Evolutionary conservation across 2,888 invertebrate species (phyloP), one percentile per base, ranked within the genome.

Genomic region (Drepana falcataria): DNA sequence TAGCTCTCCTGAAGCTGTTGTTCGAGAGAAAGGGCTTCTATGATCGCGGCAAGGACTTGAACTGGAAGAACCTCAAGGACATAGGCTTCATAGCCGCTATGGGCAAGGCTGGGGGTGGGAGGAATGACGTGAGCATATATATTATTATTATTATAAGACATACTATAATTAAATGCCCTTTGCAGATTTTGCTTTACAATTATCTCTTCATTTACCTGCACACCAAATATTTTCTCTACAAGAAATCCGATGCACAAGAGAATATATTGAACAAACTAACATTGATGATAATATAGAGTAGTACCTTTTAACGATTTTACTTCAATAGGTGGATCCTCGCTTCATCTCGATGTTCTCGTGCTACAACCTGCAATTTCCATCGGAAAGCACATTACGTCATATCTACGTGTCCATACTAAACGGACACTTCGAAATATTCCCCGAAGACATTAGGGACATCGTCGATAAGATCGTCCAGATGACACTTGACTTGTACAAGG

Each of bases 261-360:
- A 21, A 21, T 21, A 21, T 21, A 21, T 21, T 21, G 21, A 21
- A 21, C 21, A 21, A 21, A 21, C 21, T 21, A 21, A 21, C 21
- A 21, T 21, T 21, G 1, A 21, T 21, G 21, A 21, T 21, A 21
- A 21, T 21, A 21, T 21, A 21, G 21, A 21, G 21, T 21, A 21
- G 0, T 21, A 21, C 21, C 21, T 21, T 21, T 21, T 21, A 21
- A 21, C 21, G 21, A 21, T 21, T 21, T 33, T 48, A 7, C 48
- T 48, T 5, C 33, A 3, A 1, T 69, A 91, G 91, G 96, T 98
- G 9, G 98, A 98, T 83, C 95, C 96, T 0, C 93, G 98, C 59
- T 98, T 98, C 77, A 93, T 98, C 69, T 97, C 98, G 0, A 95
- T 96, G 93, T 98, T 98, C 88, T 94, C 95, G 0, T 94, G 95